Conservation (phyloP, 2,888 invertebrate species). For the Aromia moschata region DNA sequence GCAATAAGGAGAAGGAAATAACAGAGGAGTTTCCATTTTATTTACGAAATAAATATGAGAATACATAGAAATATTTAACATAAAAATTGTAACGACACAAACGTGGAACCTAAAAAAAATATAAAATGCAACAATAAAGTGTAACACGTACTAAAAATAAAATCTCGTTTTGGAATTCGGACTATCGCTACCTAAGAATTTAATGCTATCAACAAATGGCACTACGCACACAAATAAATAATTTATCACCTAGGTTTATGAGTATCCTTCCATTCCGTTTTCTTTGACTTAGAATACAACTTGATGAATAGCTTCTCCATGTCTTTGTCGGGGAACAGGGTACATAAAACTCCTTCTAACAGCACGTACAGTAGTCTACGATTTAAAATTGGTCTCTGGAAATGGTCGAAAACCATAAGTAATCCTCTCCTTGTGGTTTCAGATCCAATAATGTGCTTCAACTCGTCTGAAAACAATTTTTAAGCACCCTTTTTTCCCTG, state of each 20-base stretch:
- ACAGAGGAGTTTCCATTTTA: slow-evolving; percentile 26
- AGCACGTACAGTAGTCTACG: slow-evolving; percentile 83
- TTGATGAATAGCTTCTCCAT: slow-evolving; percentile 76
- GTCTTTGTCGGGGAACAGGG: slow-evolving; percentile 83
- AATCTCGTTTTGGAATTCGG: background rate
- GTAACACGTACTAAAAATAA: slow-evolving; percentile 20
- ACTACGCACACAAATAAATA: slow-evolving; percentile 38
- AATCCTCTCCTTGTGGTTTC: slow-evolving; percentile 87
- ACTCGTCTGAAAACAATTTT: slow-evolving; percentile 73
- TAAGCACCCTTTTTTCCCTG: background rate
- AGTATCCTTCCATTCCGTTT: slow-evolving; percentile 46
- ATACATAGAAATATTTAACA: slow-evolving; percentile 14
- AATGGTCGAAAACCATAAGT: slow-evolving; percentile 84
- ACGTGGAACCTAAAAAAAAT: slow-evolving; percentile 21
- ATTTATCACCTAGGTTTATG: slow-evolving; percentile 51
- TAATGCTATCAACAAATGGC: slow-evolving; percentile 29
- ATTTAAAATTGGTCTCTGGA: slow-evolving; percentile 88
- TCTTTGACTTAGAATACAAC: slow-evolving; percentile 74
- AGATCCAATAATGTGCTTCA: slow-evolving; percentile 88
- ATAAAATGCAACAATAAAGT: slow-evolving; percentile 21
- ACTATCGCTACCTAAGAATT: background rate
- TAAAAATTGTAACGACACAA: slow-evolving; percentile 25
- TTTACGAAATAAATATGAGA: slow-evolving; percentile 36
- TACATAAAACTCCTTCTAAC: slow-evolving; percentile 81
- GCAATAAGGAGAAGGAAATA: slow-evolving; percentile 39